phyloP scores from a whole-genome alignment of 1,140 invertebrate species.

The Uloborus diversus region DNA sequence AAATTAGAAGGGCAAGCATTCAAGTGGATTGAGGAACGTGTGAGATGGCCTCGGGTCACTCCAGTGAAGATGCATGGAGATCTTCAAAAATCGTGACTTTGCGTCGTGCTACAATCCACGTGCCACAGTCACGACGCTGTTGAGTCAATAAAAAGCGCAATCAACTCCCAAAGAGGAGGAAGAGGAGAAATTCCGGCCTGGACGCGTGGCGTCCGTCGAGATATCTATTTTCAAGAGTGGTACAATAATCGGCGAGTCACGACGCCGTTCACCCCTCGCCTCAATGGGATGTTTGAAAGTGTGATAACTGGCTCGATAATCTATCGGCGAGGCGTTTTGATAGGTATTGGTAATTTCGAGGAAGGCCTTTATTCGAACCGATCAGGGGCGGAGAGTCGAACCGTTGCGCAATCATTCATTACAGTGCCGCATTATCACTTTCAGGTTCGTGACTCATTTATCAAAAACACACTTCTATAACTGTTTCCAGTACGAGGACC shows the following conservation, averaged over 20 bases:
- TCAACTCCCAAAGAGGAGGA: constrained; percentile 26
- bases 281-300: background rate
- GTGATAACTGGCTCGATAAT: constrained; percentile 42
- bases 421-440: no score
- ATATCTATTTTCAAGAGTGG: constrained; percentile 39
- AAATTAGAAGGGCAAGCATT: constrained; percentile 41
- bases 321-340: constrained; percentile 24
- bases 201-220: constrained; percentile 38
- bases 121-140: constrained; percentile 46
- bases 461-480: no score
- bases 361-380: background rate
- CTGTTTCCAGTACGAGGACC: no score
- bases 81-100: constrained; percentile 30
- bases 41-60: constrained; percentile 17
- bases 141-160: constrained; percentile 49
- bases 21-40: constrained; percentile 32
- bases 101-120: constrained; percentile 44
- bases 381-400: background rate
- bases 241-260: constrained; percentile 45
- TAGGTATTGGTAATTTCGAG: constrained; percentile 12
- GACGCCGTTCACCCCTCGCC: constrained; percentile 8
- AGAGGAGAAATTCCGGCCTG: background rate
- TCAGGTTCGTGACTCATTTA: no score
- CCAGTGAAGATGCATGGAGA: constrained; percentile 2
- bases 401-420: no score